These are phyloP conservation scores for Apodemus sylvaticus DNA, from an alignment of 2,113 vertebrate species.

Conservation along the genomic window DNA sequence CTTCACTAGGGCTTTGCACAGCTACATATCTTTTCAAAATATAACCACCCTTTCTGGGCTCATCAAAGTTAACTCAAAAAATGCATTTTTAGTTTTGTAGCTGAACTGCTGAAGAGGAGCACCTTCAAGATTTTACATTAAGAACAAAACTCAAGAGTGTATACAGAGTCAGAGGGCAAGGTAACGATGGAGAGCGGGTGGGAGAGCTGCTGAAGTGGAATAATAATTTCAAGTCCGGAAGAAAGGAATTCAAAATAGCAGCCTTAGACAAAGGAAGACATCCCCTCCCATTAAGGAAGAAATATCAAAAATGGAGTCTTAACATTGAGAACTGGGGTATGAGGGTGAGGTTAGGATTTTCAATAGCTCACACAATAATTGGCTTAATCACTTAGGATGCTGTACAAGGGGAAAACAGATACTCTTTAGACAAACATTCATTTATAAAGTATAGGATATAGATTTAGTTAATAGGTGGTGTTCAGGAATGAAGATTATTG, in stretches of 20 bases:
- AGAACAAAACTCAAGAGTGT: background rate
- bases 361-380: background rate
- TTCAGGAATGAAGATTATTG: background rate
- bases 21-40: background rate
- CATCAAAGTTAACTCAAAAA: background rate
- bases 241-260: background rate
- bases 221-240: background rate
- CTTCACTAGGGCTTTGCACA: background rate
- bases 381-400: too few relatives aligned
- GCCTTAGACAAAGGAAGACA: background rate
- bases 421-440: background rate
- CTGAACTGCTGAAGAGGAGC: background rate
- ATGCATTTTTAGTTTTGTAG: background rate
- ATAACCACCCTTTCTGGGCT: background rate
- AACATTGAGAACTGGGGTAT: rapidly evolving
- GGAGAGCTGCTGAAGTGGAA: background rate
- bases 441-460: background rate
- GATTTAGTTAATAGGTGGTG: background rate
- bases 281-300: background rate
- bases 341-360: background rate
- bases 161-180: background rate
- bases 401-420: background rate
- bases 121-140: conserved; percentile 11
- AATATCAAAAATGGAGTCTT: background rate
- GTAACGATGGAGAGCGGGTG: background rate